Evolutionary conservation across 2,113 vertebrate species (phyloP), one percentile per base, ranked within the genome.

Genomic region (Bolborhynchus lineola): DNA sequence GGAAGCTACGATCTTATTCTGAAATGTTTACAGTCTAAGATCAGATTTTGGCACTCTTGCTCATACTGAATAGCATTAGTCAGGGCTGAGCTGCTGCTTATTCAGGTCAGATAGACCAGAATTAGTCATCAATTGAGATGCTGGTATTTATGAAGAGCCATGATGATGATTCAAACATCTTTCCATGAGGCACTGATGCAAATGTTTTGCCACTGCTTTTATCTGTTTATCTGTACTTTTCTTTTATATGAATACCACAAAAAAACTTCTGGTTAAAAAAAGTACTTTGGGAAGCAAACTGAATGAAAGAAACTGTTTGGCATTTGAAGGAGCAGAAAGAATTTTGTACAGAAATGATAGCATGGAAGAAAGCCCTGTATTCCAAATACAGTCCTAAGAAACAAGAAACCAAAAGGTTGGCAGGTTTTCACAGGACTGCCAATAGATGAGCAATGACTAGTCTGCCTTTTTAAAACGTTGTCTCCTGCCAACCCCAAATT

Each of bases 51-150:
- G 67, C 88, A 82, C 52, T 25, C 65, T 92, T 95, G 49, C 67
- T 89, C 46, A 19, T 74, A n/a, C 60, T 90, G 82, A 96, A 88
- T 78, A 94, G 79, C 55, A 82, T 93, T 96, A 96, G 65, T 85
- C 80, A 86, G 53, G 93, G 77, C 67, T 96, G 76, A 95, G 46
- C 79, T 93, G 70, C 88, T 95, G 92, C 84, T 95, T 74, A 64
- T 75, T 95, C 65, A 89, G 91, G 92, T 88, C 91, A 92, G 78
- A 92, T 70, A 78, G 95, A 89, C 86, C 79, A 87, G 80, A 89
- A 93, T 37, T 86, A 90, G 63, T 47, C 63, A 81, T 72, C 83
- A 68, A 5, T 71, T 78, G 79, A 78, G 65, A 69, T 1, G 21
- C 13, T 68, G 65, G 52, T 79, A 46, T 84, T 91, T 89, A 24